A percentile compares a stretch with the other conserved stretches of the same genome.
Conservation (phyloP, 2,113 vertebrate genomes). For the Bos taurus region ARS-UCD2.0 NC_037328.1:77508001-77508500, state of each 20-base stretch:
- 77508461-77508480: not conserved
- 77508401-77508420: not conserved
- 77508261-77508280: not conserved
- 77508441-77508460: not conserved
- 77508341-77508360: not conserved
- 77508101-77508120: not conserved
- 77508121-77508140: not conserved
- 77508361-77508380: not conserved
- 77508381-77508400: not conserved
- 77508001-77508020: not conserved
- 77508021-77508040: not conserved
- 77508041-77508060: not conserved
- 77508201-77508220: not conserved
- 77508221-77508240: not conserved
- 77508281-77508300: not conserved
- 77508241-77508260: not conserved
- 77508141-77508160: not conserved
- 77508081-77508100: not conserved
- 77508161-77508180: not conserved
- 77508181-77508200: not conserved
- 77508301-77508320: not conserved
- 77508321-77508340: not conserved
- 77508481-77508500: not conserved
- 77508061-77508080: not conserved
- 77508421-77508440: not conserved